phyloP scores from a whole-genome alignment of 2,797 vertebrate genomes.

The Diplodus puntazzo region DNA sequence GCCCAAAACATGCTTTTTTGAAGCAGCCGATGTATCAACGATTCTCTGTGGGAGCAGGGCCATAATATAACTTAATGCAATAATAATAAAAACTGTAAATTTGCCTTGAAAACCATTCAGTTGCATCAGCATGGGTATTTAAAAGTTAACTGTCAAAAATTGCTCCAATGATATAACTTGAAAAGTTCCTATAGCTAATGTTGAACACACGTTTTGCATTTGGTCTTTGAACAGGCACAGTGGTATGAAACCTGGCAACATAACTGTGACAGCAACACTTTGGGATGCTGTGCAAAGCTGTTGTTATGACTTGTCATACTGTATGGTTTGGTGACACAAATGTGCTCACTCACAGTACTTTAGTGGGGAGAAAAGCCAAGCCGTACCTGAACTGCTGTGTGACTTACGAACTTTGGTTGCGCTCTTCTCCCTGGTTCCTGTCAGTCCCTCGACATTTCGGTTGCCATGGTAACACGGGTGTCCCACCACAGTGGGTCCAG shows the following conservation, averaged over 20 bases:
- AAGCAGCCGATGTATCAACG: too few species aligned
- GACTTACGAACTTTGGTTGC: constrained; percentile 38
- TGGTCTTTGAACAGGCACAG: neutral
- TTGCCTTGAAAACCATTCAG: too few species aligned
- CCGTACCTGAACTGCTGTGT: constrained; percentile 46
- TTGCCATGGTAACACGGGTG: constrained; percentile 51
- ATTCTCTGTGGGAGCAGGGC: too few species aligned
- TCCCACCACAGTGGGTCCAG: constrained; percentile 25
- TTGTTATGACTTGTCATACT: neutral
- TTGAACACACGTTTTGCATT: neutral
- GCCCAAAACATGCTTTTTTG: too few species aligned
- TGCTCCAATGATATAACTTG: too few species aligned
- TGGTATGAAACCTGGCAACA: constrained; percentile 1
- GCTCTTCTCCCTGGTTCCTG: neutral
- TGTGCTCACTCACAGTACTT: neutral
- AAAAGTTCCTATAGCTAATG: too few species aligned
- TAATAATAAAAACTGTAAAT: too few species aligned
- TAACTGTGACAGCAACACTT: neutral
- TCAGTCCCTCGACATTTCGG: constrained; percentile 70
- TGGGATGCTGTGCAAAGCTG: neutral
- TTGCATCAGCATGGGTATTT: too few species aligned
- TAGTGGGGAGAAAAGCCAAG: neutral
- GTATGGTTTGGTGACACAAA: neutral
- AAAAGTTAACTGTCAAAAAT: too few species aligned
- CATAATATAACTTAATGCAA: too few species aligned